Base-by-base conservation (phyloP, 2,113 vertebrate genomes). In the Tamias sibiricus region DNA sequence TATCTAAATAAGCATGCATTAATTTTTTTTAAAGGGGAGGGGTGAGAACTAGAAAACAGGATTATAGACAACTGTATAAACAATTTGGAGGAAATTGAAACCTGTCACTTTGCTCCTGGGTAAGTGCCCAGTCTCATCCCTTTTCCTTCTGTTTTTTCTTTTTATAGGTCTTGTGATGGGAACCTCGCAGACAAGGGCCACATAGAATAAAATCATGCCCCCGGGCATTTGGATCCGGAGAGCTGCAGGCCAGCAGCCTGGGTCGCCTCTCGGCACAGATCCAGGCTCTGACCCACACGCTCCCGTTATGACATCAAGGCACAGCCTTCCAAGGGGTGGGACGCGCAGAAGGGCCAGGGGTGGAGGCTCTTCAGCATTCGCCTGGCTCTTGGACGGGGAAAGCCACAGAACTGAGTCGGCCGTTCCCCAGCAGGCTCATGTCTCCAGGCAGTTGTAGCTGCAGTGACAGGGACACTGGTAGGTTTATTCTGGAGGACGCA, bases 401-500 rank as follows among this genome's bases (percentile, higher is more conserved):
- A 89, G 90, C 92, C 47, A 64, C 19, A 77, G 92, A 83, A 44
- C 72, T 28, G 49, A 74, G 91, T 6, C 88, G 16, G 68, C 77
- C 74, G 77, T 72, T 92, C 95, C 66, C 89, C 54, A 14, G 1
- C 19, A 19, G 74, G 47, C 20, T 0, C 0, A 3, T 42, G 44
- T 83, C 59, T 57, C 32, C 32, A 66, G 90, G 44, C 92, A 42
- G 6, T 47, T 17, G 54, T 1, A 52, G 79, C 64, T 44, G n/a
- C 54, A 24, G 88, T 16, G 82, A 88, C 74, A 68, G 91, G 94
- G 88, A 94, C 77, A 16, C 57, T 54, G 40, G 1, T 17, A 83
- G 86, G 87, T 72, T 96, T 88, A 79, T 93, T 95, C 26, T 49
- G 71, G 88, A 95, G 97, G 97, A 49, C 68, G 71, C 93, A 37